Evolutionary conservation across 2,113 vertebrate genomes (phyloP).

Genomic region (Trochalopteron elliotii): DNA sequence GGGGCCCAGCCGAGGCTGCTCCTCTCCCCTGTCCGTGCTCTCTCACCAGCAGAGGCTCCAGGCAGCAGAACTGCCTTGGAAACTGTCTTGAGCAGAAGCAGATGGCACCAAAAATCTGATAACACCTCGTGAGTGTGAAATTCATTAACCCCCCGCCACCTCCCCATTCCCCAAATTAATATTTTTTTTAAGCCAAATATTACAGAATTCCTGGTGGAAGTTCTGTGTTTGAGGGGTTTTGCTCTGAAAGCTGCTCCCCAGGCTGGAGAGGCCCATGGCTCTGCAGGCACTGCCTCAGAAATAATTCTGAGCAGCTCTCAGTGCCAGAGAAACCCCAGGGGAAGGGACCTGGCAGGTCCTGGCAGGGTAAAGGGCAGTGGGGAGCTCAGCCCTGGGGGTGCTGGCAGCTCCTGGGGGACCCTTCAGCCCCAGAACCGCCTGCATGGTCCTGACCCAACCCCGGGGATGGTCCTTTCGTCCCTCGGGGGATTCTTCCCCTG

Average conservation of each 20-base stretch:
- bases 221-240: not conserved
- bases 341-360: not conserved
- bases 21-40: not conserved
- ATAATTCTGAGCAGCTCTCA: not conserved
- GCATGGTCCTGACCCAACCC: too few species aligned
- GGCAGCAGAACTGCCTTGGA: not conserved
- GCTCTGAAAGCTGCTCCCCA: not conserved
- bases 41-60: not conserved
- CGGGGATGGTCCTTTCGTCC: too few species aligned
- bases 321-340: not conserved
- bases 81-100: constrained; percentile 29
- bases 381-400: too few species aligned
- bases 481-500: too few species aligned
- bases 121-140: constrained; percentile 15
- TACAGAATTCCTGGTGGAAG: not conserved
- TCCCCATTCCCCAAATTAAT: not conserved
- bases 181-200: too few species aligned
- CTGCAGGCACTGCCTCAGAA: not conserved
- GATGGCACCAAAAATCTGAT: constrained; percentile 42
- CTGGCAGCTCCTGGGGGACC: too few species aligned
- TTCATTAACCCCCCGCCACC: not conserved
- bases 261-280: not conserved
- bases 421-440: too few species aligned
- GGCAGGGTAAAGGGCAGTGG: too few species aligned
- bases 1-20: not conserved